phyloP scores from a whole-genome alignment of 2,888 invertebrate species.

The Calameuta idolon region DNA sequence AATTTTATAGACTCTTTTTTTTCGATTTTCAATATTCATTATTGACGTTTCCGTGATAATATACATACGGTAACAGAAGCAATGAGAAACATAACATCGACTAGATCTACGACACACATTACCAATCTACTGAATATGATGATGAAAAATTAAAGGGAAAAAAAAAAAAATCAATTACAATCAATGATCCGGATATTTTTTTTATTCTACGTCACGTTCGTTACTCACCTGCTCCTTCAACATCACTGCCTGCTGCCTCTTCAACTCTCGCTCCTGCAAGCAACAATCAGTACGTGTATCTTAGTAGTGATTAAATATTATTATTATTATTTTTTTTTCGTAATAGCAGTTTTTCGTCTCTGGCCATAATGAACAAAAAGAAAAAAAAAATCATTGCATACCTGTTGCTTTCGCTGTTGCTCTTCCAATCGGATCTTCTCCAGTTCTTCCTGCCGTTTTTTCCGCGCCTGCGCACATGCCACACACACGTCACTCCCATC shows the following conservation, averaged over 20 bases:
- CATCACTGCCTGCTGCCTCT: conserved; percentile 88
- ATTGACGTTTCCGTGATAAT: background rate
- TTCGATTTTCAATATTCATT: background rate
- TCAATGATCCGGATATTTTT: conserved; percentile 7
- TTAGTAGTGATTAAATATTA: background rate
- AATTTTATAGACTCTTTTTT: background rate
- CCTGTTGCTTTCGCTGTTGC: conserved; percentile 88
- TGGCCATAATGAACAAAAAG: background rate
- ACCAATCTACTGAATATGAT: conserved; percentile 30
- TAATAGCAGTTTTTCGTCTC: background rate
- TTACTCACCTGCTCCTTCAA: conserved; percentile 89
- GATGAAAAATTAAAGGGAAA: conserved; percentile 11
- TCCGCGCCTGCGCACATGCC: conserved; percentile 79
- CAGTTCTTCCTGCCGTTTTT: conserved; percentile 86
- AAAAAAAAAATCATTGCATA: conserved; percentile 55
- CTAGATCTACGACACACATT: conserved; percentile 50
- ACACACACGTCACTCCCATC: conserved; percentile 60
- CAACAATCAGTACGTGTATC: conserved; percentile 43
- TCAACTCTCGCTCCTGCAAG: conserved; percentile 90
- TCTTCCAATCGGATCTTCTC: conserved; percentile 88
- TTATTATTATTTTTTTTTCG: background rate
- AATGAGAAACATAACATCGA: conserved; percentile 41
- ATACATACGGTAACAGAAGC: conserved; percentile 34
- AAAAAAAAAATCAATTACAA: conserved; percentile 20
- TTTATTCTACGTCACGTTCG: conserved; percentile 1